A percentile compares a stretch with the other conserved stretches of the same genome.
Conservation (phyloP, 2,888 invertebrate genomes). For the Amphipyra berbera region DNA sequence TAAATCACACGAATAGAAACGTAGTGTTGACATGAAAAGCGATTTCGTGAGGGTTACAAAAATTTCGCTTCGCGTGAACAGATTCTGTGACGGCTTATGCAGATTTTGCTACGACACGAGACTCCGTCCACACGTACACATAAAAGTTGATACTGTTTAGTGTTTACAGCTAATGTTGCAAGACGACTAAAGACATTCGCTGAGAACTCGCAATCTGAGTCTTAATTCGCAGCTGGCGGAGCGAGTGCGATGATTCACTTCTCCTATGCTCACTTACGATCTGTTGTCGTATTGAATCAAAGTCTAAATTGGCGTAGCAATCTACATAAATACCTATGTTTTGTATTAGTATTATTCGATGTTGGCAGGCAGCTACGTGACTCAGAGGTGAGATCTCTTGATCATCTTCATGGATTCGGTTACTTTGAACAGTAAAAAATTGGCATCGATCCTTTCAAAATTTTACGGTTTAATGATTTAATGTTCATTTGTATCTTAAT, state of each 20-base stretch:
- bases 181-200: conserved; percentile 75
- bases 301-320: conserved; percentile 72
- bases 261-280: conserved; percentile 65
- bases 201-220: conserved; percentile 80
- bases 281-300: conserved; percentile 62
- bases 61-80: conserved; percentile 35
- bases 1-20: conserved; percentile 24
- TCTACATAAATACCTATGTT: conserved; percentile 67
- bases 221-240: conserved; percentile 81
- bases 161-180: conserved; percentile 70
- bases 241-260: conserved; percentile 78
- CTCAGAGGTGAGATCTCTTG: conserved; percentile 80
- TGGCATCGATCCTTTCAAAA: conserved; percentile 42
- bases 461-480: conserved; percentile 29
- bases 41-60: conserved; percentile 42
- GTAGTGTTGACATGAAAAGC: conserved; percentile 23
- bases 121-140: conserved; percentile 16
- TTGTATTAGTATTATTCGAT: conserved; percentile 66
- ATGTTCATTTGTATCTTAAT: conserved; percentile 24
- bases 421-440: conserved; percentile 52
- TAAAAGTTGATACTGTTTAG: conserved; percentile 49
- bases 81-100: conserved; percentile 40
- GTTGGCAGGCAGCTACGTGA: conserved; percentile 83
- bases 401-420: conserved; percentile 71
- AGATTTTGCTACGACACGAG: conserved; percentile 35